These are phyloP conservation scores for Drosophila elegans DNA, from an alignment of 1,140 invertebrate genomes.

Conservation along the genomic window DNA sequence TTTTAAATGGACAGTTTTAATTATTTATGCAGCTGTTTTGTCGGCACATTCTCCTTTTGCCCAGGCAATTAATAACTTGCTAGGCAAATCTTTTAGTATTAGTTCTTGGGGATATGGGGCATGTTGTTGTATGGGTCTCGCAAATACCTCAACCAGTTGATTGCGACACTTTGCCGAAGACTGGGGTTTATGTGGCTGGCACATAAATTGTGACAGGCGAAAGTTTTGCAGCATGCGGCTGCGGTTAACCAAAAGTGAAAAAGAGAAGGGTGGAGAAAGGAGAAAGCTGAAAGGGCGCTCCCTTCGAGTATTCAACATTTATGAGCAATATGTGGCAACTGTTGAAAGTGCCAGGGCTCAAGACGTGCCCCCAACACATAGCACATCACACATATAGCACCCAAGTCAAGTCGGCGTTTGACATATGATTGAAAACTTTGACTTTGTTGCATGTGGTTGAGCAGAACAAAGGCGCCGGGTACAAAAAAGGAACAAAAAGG, in stretches of 20 bases:
- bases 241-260: constrained; percentile 52
- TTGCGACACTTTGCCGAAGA: constrained; percentile 49
- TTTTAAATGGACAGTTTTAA: constrained; percentile 67
- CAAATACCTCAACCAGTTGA: constrained; percentile 64
- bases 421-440: constrained; percentile 83
- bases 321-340: constrained; percentile 79
- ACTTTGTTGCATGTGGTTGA: constrained; percentile 75
- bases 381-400: constrained; percentile 40
- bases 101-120: not conserved
- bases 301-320: constrained; percentile 64
- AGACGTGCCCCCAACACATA: constrained; percentile 25
- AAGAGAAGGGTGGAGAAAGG: not conserved
- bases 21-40: constrained; percentile 77
- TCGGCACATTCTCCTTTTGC: constrained; percentile 18
- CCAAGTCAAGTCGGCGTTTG: constrained; percentile 75
- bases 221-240: constrained; percentile 66
- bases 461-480: constrained; percentile 38
- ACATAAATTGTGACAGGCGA: constrained; percentile 66
- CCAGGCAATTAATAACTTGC: constrained; percentile 68
- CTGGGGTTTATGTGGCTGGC: constrained; percentile 12
- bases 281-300: not conserved
- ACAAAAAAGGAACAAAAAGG: constrained; percentile 7
- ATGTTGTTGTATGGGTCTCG: not conserved
- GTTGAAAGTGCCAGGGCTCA: constrained; percentile 61
- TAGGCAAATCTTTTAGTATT: constrained; percentile 44